phyloP scores from a whole-genome alignment of 2,113 vertebrate species.

The Coracopsis vasa region DNA sequence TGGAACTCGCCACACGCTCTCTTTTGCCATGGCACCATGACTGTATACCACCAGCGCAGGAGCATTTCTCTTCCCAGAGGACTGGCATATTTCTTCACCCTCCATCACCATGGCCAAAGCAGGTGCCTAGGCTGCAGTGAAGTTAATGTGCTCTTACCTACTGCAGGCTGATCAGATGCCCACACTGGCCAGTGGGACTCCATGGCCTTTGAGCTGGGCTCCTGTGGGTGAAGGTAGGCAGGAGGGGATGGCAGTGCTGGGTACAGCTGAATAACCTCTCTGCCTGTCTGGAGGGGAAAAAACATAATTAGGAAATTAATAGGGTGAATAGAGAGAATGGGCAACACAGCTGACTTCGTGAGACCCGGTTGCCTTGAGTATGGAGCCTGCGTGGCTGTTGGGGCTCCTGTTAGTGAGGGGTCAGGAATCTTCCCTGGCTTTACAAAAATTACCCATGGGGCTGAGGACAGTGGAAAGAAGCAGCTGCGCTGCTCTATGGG shows the following conservation, averaged over 20 bases:
- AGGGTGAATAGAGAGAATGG: not conserved
- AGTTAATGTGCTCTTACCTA: not conserved
- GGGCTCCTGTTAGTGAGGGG: not conserved
- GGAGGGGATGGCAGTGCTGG: not conserved
- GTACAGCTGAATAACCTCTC: not conserved
- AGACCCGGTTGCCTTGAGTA: not conserved
- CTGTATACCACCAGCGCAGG: rapidly evolving
- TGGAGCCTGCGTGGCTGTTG: not conserved
- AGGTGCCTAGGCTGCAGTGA: not conserved
- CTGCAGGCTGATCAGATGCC: not conserved
- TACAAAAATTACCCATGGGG: not conserved
- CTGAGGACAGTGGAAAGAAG: not conserved
- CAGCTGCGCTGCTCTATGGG: not conserved
- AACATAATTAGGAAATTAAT: not conserved
- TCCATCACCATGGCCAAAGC: rapidly evolving
- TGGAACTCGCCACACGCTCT: rapidly evolving
- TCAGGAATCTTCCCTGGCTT: not conserved
- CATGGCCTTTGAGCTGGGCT: not conserved
- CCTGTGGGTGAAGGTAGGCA: not conserved
- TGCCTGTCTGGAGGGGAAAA: not conserved
- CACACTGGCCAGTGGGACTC: not conserved
- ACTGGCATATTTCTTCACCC: rapidly evolving
- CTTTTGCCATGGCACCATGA: not conserved
- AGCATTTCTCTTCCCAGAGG: not conserved
- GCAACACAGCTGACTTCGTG: not conserved